phyloP scores from a whole-genome alignment of 2,113 vertebrate genomes.

The Catharus bicknelli region DNA sequence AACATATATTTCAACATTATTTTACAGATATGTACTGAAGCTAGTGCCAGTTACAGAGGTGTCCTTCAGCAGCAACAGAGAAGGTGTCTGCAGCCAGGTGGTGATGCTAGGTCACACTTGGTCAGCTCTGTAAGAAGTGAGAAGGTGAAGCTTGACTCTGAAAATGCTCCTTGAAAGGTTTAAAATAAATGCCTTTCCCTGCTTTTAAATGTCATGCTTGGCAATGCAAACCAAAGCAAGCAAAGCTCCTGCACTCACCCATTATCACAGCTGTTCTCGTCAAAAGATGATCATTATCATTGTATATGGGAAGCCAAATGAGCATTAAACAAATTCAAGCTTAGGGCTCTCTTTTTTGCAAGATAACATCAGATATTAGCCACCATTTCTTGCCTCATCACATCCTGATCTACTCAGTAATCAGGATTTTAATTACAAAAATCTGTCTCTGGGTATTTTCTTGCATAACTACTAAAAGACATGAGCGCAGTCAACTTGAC shows the following conservation, averaged over 20 bases:
- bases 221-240: background rate
- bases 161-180: background rate
- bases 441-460: constrained; percentile 54
- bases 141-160: background rate
- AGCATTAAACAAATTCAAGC: constrained; percentile 62
- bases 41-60: background rate
- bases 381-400: constrained; percentile 59
- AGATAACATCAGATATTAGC: constrained; percentile 63
- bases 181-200: background rate
- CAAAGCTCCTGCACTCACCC: background rate
- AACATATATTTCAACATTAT: background rate
- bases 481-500: background rate
- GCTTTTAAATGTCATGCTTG: background rate
- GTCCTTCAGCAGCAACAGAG: background rate
- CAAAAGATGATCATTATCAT: constrained; percentile 47
- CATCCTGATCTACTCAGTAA: constrained; percentile 42
- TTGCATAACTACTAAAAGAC: constrained; percentile 33
- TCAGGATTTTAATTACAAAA: constrained; percentile 60
- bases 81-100: background rate
- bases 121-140: background rate
- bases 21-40: background rate
- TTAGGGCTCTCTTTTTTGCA: constrained; percentile 33
- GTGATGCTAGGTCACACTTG: background rate
- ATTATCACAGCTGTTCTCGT: background rate
- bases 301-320: constrained; percentile 24